Evolutionary conservation across 1,140 invertebrate species (phyloP), one percentile per base, ranked within the genome.

Genomic region (Apis florea): DNA sequence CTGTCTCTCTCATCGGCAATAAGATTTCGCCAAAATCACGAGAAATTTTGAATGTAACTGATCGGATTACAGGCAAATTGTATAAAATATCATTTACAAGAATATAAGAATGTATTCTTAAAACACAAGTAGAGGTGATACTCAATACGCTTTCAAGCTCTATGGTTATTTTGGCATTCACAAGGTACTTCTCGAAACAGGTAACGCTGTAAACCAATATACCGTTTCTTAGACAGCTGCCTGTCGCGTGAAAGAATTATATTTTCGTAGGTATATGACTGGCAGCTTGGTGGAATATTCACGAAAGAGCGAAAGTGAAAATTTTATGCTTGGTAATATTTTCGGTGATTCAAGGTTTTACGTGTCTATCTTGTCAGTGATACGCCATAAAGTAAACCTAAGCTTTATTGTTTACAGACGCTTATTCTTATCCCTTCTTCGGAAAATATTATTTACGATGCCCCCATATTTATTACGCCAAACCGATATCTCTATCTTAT

Each of bases 201-300:
- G 91, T 92, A 93, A 90, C 67, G 79, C 88, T 89, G 84, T 92
- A 91, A 92, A 92, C 75, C 83, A 84, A 79, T 70, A 19, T 47
- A 64, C 26, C 1, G 31, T 68, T 90, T 86, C 86, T 54, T 72
- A 59, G 82, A 87, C 88, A 82, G 53, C 49, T 79, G 66, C 56
- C 59, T 56, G 21, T 61, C 40, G 10, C 26, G 51, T 19, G 21
- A 51, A 72, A 17, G 68, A 71, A 72, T 40, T 71, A 70, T 71
- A 70, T 56, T 59, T 59, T 26, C 53, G 9, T 53, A 54, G 40
- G n/a, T 73, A 59, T 66, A 54, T 58, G 59, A 17, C 3, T 26
- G 64, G 0, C 21, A 1, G 17, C 15, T 68, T 26, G n/a, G 49
- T 51, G 21, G 26, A 24, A 15, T 51, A n/a, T 69, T 12, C 24